phyloP scores from a whole-genome alignment of 2,888 invertebrate genomes.

The Poecilobothrus nobilitatus region DNA sequence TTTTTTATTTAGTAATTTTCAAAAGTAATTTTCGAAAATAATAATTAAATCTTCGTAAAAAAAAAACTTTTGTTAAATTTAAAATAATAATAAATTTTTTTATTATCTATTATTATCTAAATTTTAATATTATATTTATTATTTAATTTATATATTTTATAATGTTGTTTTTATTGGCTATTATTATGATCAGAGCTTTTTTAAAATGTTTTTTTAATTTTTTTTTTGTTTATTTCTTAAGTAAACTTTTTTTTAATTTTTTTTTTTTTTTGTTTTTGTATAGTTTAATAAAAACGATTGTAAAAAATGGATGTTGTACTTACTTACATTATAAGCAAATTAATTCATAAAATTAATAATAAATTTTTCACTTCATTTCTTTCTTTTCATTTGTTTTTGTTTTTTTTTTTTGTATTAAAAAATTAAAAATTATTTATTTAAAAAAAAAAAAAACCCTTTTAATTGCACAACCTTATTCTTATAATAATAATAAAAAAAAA shows the following conservation, averaged over 20 bases:
- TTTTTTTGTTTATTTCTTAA: not conserved
- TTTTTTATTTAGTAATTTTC: too few relatives aligned
- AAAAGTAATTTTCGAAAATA: too few relatives aligned
- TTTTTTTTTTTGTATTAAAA: not conserved
- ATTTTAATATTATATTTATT: too few relatives aligned
- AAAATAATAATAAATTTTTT: too few relatives aligned
- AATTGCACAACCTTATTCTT: not conserved
- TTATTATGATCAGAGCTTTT: too few relatives aligned
- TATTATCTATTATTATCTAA: too few relatives aligned
- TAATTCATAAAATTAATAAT: not conserved
- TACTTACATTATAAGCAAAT: not conserved
- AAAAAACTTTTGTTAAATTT: too few relatives aligned
- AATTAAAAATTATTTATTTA: not conserved
- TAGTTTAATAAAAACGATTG: slow-evolving; percentile 4
- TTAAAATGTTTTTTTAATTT: too few relatives aligned
- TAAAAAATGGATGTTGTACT: slow-evolving; percentile 1
- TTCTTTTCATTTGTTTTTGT: not conserved
- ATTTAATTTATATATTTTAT: too few relatives aligned
- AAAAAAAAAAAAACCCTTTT: not conserved
- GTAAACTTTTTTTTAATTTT: slow-evolving; percentile 18
- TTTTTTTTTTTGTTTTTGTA: not conserved
- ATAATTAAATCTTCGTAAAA: too few relatives aligned
- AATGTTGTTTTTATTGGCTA: too few relatives aligned
- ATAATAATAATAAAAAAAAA: not conserved
- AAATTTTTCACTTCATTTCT: slow-evolving; percentile 1